phyloP scores from a whole-genome alignment of 2,113 vertebrate genomes.

The Sarotherodon lohbergeri region DNA sequence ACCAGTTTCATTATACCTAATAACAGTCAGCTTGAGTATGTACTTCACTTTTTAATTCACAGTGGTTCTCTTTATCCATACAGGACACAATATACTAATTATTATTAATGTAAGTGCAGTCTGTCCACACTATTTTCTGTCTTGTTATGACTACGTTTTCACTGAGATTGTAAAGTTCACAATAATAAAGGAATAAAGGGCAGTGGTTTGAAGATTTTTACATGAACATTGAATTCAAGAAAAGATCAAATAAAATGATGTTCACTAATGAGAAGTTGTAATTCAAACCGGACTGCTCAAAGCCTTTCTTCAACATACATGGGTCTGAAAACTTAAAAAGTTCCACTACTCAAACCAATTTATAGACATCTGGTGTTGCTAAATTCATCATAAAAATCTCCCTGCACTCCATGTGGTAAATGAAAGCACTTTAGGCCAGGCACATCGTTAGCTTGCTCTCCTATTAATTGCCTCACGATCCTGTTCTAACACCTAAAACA shows the following conservation, averaged over 20 bases:
- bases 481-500: slow-evolving; percentile 60
- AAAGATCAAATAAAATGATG: slow-evolving; percentile 10
- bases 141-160: neutral
- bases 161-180: slow-evolving; percentile 1
- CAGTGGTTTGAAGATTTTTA: neutral
- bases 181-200: neutral
- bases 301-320: neutral
- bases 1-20: neutral
- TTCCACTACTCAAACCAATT: slow-evolving; percentile 26
- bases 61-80: neutral
- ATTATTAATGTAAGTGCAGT: neutral
- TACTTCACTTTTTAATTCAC: neutral
- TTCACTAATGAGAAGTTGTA: neutral
- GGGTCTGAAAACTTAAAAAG: slow-evolving; percentile 3
- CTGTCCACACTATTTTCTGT: neutral
- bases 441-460: slow-evolving; percentile 29
- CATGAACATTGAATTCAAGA: slow-evolving; percentile 9
- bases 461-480: slow-evolving; percentile 48
- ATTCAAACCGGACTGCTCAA: neutral
- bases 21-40: neutral
- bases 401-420: slow-evolving; percentile 29
- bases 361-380: slow-evolving; percentile 68
- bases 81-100: neutral
- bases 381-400: slow-evolving; percentile 58
- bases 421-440: slow-evolving; percentile 47